Conservation (phyloP, 2,888 invertebrate genomes). For the Erebia aethiops region DNA sequence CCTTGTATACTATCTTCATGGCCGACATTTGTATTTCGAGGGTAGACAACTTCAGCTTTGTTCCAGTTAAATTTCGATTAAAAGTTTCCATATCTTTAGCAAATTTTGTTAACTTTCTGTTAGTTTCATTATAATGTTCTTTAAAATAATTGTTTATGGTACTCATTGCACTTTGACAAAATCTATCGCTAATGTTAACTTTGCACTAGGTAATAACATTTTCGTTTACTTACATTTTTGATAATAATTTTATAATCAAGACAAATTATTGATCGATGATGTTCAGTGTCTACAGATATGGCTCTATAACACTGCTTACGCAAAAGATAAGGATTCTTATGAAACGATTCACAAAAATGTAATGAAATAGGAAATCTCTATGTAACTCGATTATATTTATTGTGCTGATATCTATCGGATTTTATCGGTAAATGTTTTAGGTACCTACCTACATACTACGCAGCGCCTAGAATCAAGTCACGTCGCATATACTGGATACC, state of each 20-base stretch:
- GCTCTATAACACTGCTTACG: background rate
- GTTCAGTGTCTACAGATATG: background rate
- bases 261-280: background rate
- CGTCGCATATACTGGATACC: no score
- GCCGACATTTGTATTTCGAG: constrained; percentile 56
- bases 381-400: no score
- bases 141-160: constrained; percentile 44
- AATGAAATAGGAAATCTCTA: no score
- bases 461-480: no score
- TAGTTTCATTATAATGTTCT: constrained; percentile 51
- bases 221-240: background rate
- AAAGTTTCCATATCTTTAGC: constrained; percentile 52
- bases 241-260: background rate
- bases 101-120: constrained; percentile 51
- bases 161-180: constrained; percentile 25
- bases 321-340: background rate
- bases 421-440: no score
- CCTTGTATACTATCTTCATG: constrained; percentile 56
- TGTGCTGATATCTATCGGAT: no score
- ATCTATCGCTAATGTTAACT: background rate
- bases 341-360: background rate
- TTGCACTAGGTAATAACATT: background rate
- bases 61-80: constrained; percentile 48
- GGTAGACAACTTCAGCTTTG: constrained; percentile 58
- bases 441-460: no score